Percentiles rank a stretch among this genome's conserved stretches.
These are phyloP conservation scores for Argyresthia albistria DNA, from an alignment of 2,888 invertebrate genomes.

Conservation along the genomic window DNA sequence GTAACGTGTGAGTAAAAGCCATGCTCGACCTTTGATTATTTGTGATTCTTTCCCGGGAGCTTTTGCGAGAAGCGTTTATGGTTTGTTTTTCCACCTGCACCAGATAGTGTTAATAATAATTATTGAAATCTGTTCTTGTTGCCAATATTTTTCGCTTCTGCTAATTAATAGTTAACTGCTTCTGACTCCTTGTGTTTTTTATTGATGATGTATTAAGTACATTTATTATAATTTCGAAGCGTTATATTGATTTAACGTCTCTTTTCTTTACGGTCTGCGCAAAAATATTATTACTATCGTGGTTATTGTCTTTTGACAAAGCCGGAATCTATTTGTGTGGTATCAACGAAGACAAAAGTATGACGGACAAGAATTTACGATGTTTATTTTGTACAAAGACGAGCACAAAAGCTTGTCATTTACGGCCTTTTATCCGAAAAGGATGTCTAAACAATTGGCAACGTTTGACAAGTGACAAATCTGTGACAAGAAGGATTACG, in stretches of 20 bases:
- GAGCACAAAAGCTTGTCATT: slow-evolving; percentile 53
- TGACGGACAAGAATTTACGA: slow-evolving; percentile 47
- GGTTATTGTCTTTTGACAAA: slow-evolving; percentile 6
- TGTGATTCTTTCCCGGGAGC: slow-evolving; percentile 31
- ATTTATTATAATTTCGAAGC: background rate
- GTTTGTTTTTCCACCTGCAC: slow-evolving; percentile 3
- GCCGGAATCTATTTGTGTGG: slow-evolving; percentile 38
- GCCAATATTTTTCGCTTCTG: background rate
- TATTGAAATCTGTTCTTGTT: background rate
- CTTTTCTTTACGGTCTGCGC: slow-evolving; percentile 3
- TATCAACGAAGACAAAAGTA: slow-evolving; percentile 39
- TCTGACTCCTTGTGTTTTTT: background rate
- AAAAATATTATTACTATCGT: slow-evolving; percentile 20
- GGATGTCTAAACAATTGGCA: slow-evolving; percentile 57
- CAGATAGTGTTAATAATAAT: background rate
- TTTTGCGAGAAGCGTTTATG: slow-evolving; percentile 14
- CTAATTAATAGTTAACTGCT: too few species aligned
- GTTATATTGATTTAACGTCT: background rate
- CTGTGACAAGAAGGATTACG: slow-evolving; percentile 58
- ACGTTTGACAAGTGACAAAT: slow-evolving; percentile 33
- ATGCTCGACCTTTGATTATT: slow-evolving; percentile 51
- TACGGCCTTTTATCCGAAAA: slow-evolving; percentile 46
- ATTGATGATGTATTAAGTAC: background rate
- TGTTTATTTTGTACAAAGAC: slow-evolving; percentile 51
- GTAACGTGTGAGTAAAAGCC: slow-evolving; percentile 43